These are phyloP conservation scores for Hyposoter dolosus DNA, from an alignment of 2,888 invertebrate genomes.

Conservation along the genomic window DNA sequence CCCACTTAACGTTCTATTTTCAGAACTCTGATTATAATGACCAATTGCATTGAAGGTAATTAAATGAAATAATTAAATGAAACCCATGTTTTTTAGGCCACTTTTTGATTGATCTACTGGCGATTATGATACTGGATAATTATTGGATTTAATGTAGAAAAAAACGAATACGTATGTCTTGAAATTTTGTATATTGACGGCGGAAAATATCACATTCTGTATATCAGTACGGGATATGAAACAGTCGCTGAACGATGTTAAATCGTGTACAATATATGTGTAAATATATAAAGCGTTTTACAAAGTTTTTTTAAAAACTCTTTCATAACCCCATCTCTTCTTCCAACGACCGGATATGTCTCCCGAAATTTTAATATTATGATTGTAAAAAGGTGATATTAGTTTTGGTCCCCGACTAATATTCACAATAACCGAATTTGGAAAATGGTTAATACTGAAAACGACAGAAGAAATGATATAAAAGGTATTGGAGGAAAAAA, in stretches of 20 bases:
- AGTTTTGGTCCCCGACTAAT: slow-evolving; percentile 65
- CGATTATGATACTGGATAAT: not conserved
- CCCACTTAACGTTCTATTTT: not conserved
- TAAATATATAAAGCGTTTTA: slow-evolving; percentile 48
- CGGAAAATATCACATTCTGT: slow-evolving; percentile 75
- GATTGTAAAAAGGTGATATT: slow-evolving; percentile 59
- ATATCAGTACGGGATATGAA: slow-evolving; percentile 70
- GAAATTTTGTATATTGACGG: slow-evolving; percentile 73
- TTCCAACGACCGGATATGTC: slow-evolving; percentile 28
- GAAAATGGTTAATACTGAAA: slow-evolving; percentile 52
- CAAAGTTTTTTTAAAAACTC: slow-evolving; percentile 8
- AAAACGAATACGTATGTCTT: slow-evolving; percentile 39
- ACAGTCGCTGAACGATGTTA: slow-evolving; percentile 47
- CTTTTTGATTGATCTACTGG: not conserved
- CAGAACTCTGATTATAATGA: not conserved
- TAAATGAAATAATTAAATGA: not conserved
- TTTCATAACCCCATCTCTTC: slow-evolving; percentile 13
- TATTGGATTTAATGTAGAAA: not conserved
- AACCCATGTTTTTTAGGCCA: slow-evolving; percentile 33
- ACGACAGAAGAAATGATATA: slow-evolving; percentile 20
- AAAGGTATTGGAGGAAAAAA: slow-evolving; percentile 33
- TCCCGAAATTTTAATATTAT: slow-evolving; percentile 45
- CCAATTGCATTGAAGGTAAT: not conserved
- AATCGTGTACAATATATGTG: slow-evolving; percentile 49
- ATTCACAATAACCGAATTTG: slow-evolving; percentile 56